A percentile compares a stretch with the other conserved stretches of the same genome.
phyloP scores from a whole-genome alignment of 1,140 invertebrate species.

The Chlorops oryzae region DNA sequence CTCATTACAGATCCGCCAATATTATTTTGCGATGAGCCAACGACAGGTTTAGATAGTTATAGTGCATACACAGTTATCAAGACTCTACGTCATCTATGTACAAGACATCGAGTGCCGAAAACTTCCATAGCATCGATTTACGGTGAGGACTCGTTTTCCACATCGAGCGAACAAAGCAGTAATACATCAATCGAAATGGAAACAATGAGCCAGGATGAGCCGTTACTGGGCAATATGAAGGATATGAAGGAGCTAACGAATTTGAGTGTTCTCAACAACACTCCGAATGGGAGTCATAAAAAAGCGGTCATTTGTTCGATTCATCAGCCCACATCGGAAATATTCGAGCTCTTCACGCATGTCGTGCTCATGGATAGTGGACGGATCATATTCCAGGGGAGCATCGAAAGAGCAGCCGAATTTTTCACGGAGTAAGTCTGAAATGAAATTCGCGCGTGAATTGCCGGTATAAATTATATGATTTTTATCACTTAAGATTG shows the following conservation, averaged over 20 bases:
- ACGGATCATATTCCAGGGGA: slow-evolving; percentile 74
- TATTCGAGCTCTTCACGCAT: slow-evolving; percentile 76
- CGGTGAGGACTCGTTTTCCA: slow-evolving; percentile 36
- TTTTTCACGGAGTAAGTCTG: slow-evolving; percentile 60
- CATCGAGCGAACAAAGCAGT: slow-evolving; percentile 10
- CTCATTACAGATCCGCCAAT: slow-evolving; percentile 69
- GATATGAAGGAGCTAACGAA: slow-evolving; percentile 30
- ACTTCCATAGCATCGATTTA: slow-evolving; percentile 35
- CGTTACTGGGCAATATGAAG: slow-evolving; percentile 20
- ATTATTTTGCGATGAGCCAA: slow-evolving; percentile 77
- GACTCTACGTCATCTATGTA: slow-evolving; percentile 52
- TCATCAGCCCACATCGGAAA: slow-evolving; percentile 80
- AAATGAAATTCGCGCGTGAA: too few relatives aligned
- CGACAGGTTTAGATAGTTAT: slow-evolving; percentile 76
- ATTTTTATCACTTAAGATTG: slow-evolving; percentile 46
- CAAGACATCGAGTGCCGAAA: slow-evolving; percentile 28
- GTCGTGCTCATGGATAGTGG: slow-evolving; percentile 73
- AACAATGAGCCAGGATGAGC: slow-evolving; percentile 25
- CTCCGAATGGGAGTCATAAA: slow-evolving; percentile 54
- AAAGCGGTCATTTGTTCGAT: slow-evolving; percentile 73
- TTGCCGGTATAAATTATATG: too few relatives aligned
- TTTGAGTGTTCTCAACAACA: slow-evolving; percentile 27
- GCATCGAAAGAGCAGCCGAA: slow-evolving; percentile 53
- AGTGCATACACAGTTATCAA: slow-evolving; percentile 68
- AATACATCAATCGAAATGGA: slow-evolving; percentile 42